Percentiles rank a stretch among this genome's conserved stretches.
Conservation (phyloP, 2,797 vertebrate species). For the Cossypha dichroa region DNA sequence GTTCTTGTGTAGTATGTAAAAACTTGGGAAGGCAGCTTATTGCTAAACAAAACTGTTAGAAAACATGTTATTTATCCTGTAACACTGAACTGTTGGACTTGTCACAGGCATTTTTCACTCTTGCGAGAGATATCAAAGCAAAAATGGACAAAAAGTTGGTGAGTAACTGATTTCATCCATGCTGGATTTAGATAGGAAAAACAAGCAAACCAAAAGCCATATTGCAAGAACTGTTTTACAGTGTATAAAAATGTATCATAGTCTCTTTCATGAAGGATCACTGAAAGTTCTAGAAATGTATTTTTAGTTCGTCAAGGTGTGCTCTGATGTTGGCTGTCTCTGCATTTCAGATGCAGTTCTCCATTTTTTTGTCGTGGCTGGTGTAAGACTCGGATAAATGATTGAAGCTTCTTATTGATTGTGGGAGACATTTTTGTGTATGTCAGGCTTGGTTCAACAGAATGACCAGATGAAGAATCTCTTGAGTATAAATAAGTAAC, state of each 20-base stretch:
- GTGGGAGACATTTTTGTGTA: neutral
- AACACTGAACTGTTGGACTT: neutral
- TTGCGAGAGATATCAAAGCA: slow-evolving; percentile 97
- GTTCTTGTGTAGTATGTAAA: accelerated
- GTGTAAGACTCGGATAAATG: neutral
- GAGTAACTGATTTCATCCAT: slow-evolving; percentile 43
- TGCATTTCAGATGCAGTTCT: neutral
- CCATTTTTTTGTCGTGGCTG: neutral
- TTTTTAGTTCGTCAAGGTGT: neutral
- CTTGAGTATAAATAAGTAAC: neutral
- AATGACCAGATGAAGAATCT: neutral
- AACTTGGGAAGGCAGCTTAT: neutral
- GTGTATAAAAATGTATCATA: accelerated
- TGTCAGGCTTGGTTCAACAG: neutral
- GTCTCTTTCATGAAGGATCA: neutral
- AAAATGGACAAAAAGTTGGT: slow-evolving; percentile 99
- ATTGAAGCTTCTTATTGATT: neutral
- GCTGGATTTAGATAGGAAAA: neutral
- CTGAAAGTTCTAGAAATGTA: neutral
- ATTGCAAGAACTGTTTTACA: neutral
- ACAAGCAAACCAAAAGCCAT: neutral
- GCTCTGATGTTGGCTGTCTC: neutral
- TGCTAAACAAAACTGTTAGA: neutral
- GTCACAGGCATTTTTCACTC: slow-evolving; percentile 91
- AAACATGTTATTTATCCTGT: accelerated